Percentiles rank a stretch among this genome's conserved stretches.
phyloP scores from a whole-genome alignment of 2,888 invertebrate species.

The Emesis furor region DNA sequence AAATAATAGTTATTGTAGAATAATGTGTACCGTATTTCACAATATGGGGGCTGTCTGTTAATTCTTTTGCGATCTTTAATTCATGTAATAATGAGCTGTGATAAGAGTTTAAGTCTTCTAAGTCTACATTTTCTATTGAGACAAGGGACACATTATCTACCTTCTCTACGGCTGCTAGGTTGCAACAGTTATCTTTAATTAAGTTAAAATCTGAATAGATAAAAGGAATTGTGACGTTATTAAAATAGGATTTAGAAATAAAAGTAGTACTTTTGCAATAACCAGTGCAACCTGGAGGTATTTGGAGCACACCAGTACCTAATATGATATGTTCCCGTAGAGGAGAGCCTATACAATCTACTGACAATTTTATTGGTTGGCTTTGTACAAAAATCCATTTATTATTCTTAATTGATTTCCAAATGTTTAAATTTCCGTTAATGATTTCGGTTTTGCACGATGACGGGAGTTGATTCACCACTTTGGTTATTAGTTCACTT shows the following conservation, averaged over 20 bases:
- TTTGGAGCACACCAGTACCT: not conserved
- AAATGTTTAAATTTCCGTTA: not conserved
- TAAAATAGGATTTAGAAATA: not conserved
- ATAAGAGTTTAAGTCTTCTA: not conserved
- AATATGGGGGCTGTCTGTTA: not conserved
- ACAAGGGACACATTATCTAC: no score
- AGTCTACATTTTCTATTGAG: no score
- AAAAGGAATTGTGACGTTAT: not conserved
- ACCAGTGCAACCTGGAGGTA: not conserved
- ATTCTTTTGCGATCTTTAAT: not conserved
- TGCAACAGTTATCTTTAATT: constrained; percentile 2
- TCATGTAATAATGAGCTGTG: not conserved
- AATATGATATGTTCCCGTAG: not conserved
- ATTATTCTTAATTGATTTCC: not conserved
- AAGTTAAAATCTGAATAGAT: not conserved
- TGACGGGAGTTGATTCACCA: not conserved
- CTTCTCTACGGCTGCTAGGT: not conserved
- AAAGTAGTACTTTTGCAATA: not conserved
- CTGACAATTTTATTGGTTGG: not conserved
- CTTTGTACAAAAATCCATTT: not conserved
- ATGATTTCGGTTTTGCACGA: not conserved
- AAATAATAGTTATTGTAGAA: not conserved
- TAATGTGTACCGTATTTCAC: not conserved
- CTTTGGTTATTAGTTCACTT: not conserved
- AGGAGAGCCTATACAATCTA: not conserved